Conservation (phyloP, 2,797 vertebrate species). For the Spatula versicolor region DNA sequence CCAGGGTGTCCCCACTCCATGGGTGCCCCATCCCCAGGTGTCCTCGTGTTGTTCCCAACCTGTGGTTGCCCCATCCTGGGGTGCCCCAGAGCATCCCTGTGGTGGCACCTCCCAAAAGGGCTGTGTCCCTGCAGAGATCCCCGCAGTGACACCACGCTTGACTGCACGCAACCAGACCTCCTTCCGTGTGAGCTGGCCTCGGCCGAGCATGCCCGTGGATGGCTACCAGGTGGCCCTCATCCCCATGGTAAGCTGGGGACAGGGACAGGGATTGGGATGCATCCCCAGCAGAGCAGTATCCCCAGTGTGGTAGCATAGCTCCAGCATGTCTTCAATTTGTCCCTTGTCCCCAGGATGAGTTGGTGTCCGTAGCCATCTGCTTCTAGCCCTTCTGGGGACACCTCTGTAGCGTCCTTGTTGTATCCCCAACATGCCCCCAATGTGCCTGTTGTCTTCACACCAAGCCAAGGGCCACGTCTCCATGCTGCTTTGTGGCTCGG, state of each 20-base stretch:
- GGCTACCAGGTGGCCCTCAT: slow-evolving; percentile 33
- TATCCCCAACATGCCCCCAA: background rate
- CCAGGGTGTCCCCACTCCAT: background rate
- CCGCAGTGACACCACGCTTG: background rate
- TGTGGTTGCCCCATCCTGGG: too few species aligned
- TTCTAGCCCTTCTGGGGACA: background rate
- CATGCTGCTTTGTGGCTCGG: background rate
- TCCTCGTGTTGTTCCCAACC: background rate
- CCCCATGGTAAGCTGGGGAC: slow-evolving; percentile 34
- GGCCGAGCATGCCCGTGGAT: rapidly evolving
- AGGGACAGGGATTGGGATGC: background rate
- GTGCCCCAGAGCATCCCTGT: background rate
- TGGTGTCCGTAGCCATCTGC: background rate
- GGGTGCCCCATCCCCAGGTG: background rate
- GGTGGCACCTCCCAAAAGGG: background rate
- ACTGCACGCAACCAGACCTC: slow-evolving; percentile 11
- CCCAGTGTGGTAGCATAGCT: background rate
- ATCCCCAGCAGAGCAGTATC: rapidly evolving
- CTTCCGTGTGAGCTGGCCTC: slow-evolving; percentile 45
- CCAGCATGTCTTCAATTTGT: background rate
- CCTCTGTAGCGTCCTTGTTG: background rate
- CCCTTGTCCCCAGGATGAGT: background rate
- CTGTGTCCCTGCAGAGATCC: background rate
- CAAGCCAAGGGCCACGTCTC: background rate
- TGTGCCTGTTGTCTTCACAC: background rate